Evolutionary conservation across 2,888 invertebrate genomes (phyloP).

Genomic region (Drosophila recens): DNA sequence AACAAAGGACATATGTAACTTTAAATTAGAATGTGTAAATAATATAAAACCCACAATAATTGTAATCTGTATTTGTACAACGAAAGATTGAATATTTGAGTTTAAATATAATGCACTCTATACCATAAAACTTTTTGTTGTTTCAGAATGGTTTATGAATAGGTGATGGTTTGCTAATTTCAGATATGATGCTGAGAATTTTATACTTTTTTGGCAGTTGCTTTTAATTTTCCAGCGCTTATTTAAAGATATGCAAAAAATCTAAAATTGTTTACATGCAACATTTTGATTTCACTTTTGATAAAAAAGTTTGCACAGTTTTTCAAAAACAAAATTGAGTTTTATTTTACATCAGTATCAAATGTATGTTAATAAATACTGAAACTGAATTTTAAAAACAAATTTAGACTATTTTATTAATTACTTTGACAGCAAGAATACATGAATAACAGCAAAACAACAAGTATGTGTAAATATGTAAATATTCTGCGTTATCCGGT

Average conservation of each 20-base stretch:
- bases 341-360: conserved; percentile 1
- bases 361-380: background rate
- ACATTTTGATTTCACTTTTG: background rate
- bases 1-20: conserved; percentile 39
- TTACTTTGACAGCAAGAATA: conserved; percentile 12
- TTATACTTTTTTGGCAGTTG: background rate
- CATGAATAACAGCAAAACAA: background rate
- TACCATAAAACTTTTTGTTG: background rate
- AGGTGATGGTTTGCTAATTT: background rate
- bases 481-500: conserved; percentile 21
- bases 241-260: background rate
- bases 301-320: background rate
- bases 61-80: conserved; percentile 14
- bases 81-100: conserved; percentile 12
- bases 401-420: conserved; percentile 27
- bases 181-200: background rate
- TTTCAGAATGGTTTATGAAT: background rate
- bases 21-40: conserved; percentile 45
- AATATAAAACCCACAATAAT: conserved; percentile 40
- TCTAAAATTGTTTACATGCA: background rate
- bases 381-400: background rate
- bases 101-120: conserved; percentile 27
- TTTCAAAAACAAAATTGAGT: background rate
- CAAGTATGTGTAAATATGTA: conserved; percentile 4
- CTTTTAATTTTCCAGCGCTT: too few relatives aligned